Evolutionary conservation across 2,888 invertebrate genomes (phyloP).

Genomic region (Polydrusus tereticollis): DNA sequence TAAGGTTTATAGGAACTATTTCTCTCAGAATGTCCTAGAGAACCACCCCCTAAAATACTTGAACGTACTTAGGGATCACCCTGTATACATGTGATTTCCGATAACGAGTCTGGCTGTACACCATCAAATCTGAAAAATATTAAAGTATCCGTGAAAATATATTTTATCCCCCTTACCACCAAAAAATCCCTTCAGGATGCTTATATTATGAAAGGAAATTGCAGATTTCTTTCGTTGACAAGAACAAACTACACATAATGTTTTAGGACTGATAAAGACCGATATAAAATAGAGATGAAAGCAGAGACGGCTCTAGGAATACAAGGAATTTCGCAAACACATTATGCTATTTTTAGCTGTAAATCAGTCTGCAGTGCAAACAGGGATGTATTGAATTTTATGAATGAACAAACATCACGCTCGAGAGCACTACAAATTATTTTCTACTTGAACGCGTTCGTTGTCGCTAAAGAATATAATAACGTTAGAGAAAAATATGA

Average conservation of each 20-base stretch:
- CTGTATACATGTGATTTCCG: too few species aligned
- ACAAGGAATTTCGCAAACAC: background rate
- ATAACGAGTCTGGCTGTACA: too few species aligned
- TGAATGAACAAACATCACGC: background rate
- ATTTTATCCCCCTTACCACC: too few species aligned
- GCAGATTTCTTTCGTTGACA: background rate
- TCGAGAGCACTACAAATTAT: background rate
- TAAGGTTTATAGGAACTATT: too few species aligned
- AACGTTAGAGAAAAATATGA: background rate
- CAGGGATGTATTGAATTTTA: conserved; percentile 5
- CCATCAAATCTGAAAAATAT: too few species aligned
- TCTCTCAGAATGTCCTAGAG: too few species aligned
- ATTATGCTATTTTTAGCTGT: background rate
- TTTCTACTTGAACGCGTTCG: background rate
- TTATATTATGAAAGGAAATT: too few species aligned
- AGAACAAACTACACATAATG: background rate
- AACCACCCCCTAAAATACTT: too few species aligned
- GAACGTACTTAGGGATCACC: too few species aligned
- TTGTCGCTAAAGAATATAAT: background rate
- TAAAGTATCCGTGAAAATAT: too few species aligned
- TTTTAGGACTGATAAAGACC: background rate
- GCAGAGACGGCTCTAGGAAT: background rate
- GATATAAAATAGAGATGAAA: background rate
- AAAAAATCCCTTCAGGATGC: too few species aligned
- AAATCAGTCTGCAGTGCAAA: conserved; percentile 3